These are phyloP conservation scores for Brachionus asplanchnoidis DNA, from an alignment of 1,140 invertebrate genomes.

Conservation along the genomic window DNA sequence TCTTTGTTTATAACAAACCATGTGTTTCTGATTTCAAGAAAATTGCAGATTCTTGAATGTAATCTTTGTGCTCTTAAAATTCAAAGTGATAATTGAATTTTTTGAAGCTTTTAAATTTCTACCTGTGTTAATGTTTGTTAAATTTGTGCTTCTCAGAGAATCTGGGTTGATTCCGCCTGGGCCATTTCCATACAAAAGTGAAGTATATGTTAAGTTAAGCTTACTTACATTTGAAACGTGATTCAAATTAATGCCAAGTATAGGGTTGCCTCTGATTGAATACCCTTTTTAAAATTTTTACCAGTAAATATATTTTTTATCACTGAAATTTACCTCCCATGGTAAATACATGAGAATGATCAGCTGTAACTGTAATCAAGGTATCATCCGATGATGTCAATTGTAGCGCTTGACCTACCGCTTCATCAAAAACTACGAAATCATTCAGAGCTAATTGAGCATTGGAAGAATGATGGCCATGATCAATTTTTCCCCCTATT, in stretches of 20 bases:
- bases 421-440: conserved; percentile 71
- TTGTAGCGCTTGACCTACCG: conserved; percentile 48
- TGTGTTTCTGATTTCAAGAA: conserved; percentile 62
- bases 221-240: not conserved
- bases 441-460: conserved; percentile 74
- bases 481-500: conserved; percentile 71
- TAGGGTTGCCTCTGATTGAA: conserved; percentile 43
- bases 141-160: not conserved
- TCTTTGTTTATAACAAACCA: not conserved
- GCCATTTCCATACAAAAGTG: conserved; percentile 55
- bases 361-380: conserved; percentile 80
- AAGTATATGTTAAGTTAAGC: conserved; percentile 48
- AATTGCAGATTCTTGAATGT: conserved; percentile 61
- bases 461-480: conserved; percentile 74
- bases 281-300: conserved; percentile 42
- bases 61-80: conserved; percentile 43
- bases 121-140: not conserved
- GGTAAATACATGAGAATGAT: conserved; percentile 64
- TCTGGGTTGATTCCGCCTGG: conserved; percentile 45
- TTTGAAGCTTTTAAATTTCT: no score
- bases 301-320: not conserved
- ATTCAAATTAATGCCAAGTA: conserved; percentile 44
- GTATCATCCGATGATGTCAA: conserved; percentile 61
- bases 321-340: not conserved
- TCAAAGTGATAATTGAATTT: not conserved